Percentiles rank a stretch among this genome's conserved stretches.
These are phyloP conservation scores for Tholera decimalis DNA, from an alignment of 2,888 invertebrate genomes.

Conservation along the genomic window DNA sequence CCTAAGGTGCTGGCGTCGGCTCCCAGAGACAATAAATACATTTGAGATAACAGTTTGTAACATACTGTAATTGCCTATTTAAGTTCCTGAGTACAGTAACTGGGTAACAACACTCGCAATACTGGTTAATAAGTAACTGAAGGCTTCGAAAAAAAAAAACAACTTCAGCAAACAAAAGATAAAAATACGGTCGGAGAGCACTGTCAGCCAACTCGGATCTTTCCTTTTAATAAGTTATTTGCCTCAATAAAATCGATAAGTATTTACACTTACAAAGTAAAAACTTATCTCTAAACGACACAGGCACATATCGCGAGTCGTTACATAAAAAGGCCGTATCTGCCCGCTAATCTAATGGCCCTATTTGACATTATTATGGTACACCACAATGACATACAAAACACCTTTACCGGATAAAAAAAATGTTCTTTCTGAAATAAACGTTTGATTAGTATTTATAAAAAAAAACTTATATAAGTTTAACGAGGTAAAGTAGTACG, in stretches of 20 bases:
- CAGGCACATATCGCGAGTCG: conserved; percentile 28
- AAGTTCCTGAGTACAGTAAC: not conserved
- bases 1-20: not conserved
- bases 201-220: not conserved
- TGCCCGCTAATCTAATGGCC: conserved; percentile 66
- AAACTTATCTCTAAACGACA: conserved; percentile 29
- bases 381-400: conserved; percentile 57
- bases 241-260: conserved; percentile 23
- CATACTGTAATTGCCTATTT: not conserved
- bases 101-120: not conserved
- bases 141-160: not conserved
- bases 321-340: conserved; percentile 49
- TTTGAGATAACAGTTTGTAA: not conserved
- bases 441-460: conserved; percentile 49
- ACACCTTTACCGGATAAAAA: conserved; percentile 59
- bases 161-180: not conserved
- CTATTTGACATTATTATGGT: conserved; percentile 53
- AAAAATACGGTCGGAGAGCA: not conserved
- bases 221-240: conserved; percentile 42
- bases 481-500: conserved; percentile 25
- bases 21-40: not conserved
- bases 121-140: not conserved
- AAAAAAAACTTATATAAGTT: conserved; percentile 27
- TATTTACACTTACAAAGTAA: conserved; percentile 42
- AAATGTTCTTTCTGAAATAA: conserved; percentile 40